These are phyloP conservation scores for Leptobrachium leishanense DNA, from an alignment of 2,113 vertebrate species.

Conservation along the genomic window DNA sequence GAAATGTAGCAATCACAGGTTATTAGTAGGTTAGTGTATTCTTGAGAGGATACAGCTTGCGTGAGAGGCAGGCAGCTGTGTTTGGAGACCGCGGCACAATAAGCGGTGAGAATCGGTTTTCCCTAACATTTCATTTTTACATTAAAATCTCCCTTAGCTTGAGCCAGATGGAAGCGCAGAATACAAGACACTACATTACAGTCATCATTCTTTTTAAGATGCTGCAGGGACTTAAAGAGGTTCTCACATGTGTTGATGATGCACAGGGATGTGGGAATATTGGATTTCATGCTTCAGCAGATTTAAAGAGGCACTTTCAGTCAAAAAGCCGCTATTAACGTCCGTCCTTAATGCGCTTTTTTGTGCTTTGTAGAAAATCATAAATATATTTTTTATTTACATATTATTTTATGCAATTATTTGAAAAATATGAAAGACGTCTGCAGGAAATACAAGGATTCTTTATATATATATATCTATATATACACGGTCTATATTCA, in stretches of 20 bases:
- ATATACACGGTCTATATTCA: no score
- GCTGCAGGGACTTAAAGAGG: neutral
- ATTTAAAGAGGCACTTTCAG: no score
- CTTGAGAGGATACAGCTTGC: neutral
- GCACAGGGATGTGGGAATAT: neutral
- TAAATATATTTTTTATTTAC: no score
- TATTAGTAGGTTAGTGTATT: neutral
- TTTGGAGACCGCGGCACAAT: neutral
- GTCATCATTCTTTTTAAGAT: neutral
- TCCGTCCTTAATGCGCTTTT: no score
- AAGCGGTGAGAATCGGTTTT: neutral
- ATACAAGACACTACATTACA: neutral
- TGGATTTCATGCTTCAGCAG: neutral
- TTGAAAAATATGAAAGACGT: no score
- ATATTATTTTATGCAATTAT: no score
- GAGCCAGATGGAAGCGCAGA: slow-evolving; percentile 20
- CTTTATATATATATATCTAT: no score
- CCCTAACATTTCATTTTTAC: slow-evolving; percentile 1
- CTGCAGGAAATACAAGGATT: no score
- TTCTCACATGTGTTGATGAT: neutral
- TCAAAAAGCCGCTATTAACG: no score
- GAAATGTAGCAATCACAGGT: neutral
- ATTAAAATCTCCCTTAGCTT: slow-evolving; percentile 14
- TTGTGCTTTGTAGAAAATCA: no score
- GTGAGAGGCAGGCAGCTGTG: neutral